Evolutionary conservation across 53 echinoderm and acorn worm species (phyloP), one percentile per base, ranked within the genome.

Genomic region (Hippasteria phrygiana): DNA sequence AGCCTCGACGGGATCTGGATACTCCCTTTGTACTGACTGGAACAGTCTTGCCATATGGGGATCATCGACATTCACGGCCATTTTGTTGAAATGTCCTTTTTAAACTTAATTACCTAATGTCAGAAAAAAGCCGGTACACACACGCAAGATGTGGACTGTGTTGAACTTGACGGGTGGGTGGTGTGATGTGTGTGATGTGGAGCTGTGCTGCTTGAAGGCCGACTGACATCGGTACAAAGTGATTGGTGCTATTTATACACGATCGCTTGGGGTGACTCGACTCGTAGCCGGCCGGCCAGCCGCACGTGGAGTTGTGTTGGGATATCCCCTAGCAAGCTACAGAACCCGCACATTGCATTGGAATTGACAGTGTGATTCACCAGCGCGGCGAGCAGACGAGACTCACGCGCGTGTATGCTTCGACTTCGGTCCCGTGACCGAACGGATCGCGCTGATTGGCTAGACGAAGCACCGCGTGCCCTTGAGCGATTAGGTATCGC

Each of bases 11-110:
- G 96, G 96, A 0, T 75, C 77, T 26, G 90, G 90, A 38, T 89
- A 92, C 83, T 96, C 96, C 74, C 72, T 88, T 65, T 92, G 88
- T 12, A 93, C 93, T 16, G 92, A 92, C 71, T 92, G 48, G 90
- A 96, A 96, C 76, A 96, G 91, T 24, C 90, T 83, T 72, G 86
- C 96, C 73, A 96, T 90, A 78, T 94, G 90, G 37, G 94, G 92
- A 74, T 94, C 94, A 37, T 45, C 69, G 29, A 3, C 70, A 24
- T n/a, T 45, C 12, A 31, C 38, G n/a, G 70, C 71, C 85, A 85
- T 85, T 20, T 51, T 64, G 9, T 33, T 1, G 7, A 22, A 63
- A 10, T 63, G 1, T 22, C 32, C 32, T 35, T 67, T 5, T 17
- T 7, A 26, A 33, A 66, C 31, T 22, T 34, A 34, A n/a, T 11